Conservation (phyloP, 2,797 vertebrate species). For the Sphenopsis melanotis region DNA sequence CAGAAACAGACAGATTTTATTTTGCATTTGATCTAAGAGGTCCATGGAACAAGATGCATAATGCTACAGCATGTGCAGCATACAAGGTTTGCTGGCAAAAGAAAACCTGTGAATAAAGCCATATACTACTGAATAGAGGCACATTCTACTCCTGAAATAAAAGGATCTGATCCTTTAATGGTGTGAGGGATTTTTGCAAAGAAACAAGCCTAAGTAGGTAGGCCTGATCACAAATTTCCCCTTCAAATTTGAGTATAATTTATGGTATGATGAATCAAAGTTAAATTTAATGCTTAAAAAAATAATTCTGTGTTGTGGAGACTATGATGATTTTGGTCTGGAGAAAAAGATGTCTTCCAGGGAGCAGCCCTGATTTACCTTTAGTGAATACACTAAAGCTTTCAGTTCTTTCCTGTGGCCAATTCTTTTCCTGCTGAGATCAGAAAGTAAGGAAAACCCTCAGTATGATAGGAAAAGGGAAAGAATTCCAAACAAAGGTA, state of each 20-base stretch:
- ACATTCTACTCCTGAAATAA: background rate
- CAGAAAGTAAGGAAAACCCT: background rate
- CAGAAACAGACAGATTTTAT: background rate
- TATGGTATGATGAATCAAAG: background rate
- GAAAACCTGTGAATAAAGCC: background rate
- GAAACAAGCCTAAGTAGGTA: background rate
- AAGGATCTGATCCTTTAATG: background rate
- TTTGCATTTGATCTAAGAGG: background rate
- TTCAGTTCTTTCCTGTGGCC: background rate
- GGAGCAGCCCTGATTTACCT: background rate
- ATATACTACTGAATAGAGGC: background rate
- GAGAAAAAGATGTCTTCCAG: background rate
- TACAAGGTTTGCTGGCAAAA: background rate
- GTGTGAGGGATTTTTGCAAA: background rate
- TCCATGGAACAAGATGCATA: background rate
- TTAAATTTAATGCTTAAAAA: background rate
- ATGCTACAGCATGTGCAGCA: background rate
- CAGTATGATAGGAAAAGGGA: background rate
- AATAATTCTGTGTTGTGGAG: background rate
- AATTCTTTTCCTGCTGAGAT: background rate
- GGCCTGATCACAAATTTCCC: background rate
- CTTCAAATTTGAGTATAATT: background rate
- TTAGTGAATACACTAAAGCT: accelerated
- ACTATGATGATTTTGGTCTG: background rate
- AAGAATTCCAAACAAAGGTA: background rate